Base-by-base conservation (phyloP, 2,888 invertebrate genomes). In the Heteromurus nitidus region DNA sequence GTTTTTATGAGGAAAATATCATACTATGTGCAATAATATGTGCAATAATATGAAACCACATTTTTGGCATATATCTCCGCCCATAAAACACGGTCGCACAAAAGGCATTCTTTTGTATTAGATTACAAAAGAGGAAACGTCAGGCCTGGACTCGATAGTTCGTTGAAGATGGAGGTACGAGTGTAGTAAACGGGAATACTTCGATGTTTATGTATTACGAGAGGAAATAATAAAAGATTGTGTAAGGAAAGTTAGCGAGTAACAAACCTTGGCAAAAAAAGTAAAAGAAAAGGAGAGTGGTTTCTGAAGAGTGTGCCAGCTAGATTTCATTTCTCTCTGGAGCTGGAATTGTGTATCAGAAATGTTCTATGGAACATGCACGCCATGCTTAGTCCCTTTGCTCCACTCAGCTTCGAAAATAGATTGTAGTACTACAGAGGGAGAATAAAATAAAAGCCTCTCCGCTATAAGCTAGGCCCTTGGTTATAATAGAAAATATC, bases 151-250 rank as follows among this genome's bases (percentile, higher is more conserved):
- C n/a, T n/a, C n/a, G n/a, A n/a, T n/a, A n/a, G n/a, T n/a, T n/a
- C n/a, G n/a, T n/a, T n/a, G n/a, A n/a, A 22, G 20, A 18, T 22
- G 67, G 22, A 65, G n/a, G 31, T 65, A 9, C 65, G 16, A 26
- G 16, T 24, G 26, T 65, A 36, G 18, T 18, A 50, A 55, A 7
- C 55, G 18, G 20, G n/a, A 50, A 18, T 9, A n/a, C 0, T 3
- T 44, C 24, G n/a, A 65, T 62, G 31, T 31, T 62, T 18, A 58
- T 7, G 20, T 3, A 36, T 24, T 58, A 28, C 24, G 44, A n/a
- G 60, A 58, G 24, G 58, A 58, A 58, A 70, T 31, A 31, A n/a
- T n/a, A n/a, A 30, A 24, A 44, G 60, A 72, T 72, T 60, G 60
- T 42, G 26, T 58, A 26, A 70, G 58, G 72, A 47, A 60, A 24